Evolutionary conservation across 1,140 invertebrate species (phyloP), one percentile per base, ranked within the genome.

Genomic region (Drosophila obscura): DNA sequence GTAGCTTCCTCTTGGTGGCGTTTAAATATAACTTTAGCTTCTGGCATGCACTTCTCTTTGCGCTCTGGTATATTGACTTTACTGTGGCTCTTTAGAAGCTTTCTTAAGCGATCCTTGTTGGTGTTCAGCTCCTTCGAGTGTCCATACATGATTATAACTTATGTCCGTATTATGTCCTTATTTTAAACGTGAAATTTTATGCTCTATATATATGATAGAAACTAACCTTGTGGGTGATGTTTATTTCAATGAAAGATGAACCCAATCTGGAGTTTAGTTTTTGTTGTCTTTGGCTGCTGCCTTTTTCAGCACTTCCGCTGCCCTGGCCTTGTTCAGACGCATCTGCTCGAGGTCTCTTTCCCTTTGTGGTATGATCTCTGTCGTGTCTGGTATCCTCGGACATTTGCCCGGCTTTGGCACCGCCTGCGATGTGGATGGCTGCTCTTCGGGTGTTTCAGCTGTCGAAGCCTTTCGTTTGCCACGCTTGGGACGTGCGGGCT

Each of bases 301-400:
- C 5, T 95, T 96, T 74, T 95, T 94, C 74, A 96, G 94, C 57
- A 96, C 72, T 91, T 96, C 95, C 46, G 96, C 96, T 8, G 96
- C 96, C 90, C 95, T 95, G 41, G 95, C 77, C 92, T 96, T 97
- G 50, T 94, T 95, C 74, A 95, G 92, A 39, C 95, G 90, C 44
- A 95, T 91, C 77, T 94, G 93, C 59, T 93, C 92, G 90, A 94
- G 94, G 59, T 95, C 94, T 61, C 93, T 94, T 81, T 96, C 94
- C 67, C 94, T 93, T 88, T 97, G 96, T 1, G 95, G 95, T 89
- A 97, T 96, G 1, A 94, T 91, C 93, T 96, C 73, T 13, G 62
- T 75, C 24, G 71, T 81, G 51, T 81, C 89, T 45, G 69, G 61
- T 64, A 90, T 69, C 4, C 83, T 49, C 7, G 76, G 45, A 68